Conservation (phyloP, 2,797 vertebrate genomes). For the Leuciscus waleckii region DNA sequence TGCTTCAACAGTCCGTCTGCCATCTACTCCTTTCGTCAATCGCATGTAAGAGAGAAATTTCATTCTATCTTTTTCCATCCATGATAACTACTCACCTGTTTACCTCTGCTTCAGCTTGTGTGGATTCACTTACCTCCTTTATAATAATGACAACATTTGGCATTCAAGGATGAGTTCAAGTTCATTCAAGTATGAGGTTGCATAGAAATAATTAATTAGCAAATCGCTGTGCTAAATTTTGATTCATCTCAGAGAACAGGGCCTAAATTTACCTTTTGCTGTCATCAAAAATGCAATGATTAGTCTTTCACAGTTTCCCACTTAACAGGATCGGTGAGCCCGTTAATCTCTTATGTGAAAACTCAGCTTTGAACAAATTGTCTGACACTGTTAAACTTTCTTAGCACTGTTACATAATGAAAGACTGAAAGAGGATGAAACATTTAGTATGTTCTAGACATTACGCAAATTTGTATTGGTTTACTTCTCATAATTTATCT, state of each 20-base stretch:
- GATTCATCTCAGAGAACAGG: conserved; percentile 12
- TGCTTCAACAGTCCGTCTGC: too few species aligned
- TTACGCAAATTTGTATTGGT: conserved; percentile 42
- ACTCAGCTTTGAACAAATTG: conserved; percentile 24
- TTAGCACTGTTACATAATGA: conserved; percentile 32
- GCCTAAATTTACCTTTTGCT: conserved; percentile 18
- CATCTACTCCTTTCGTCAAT: too few species aligned
- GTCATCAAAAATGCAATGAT: conserved; percentile 35
- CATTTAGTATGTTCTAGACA: conserved; percentile 37
- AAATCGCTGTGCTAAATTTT: not conserved
- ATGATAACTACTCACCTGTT: too few species aligned
- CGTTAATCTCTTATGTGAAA: conserved; percentile 43
- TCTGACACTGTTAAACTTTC: conserved; percentile 34
- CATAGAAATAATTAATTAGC: not conserved
- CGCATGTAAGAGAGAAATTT: too few species aligned
- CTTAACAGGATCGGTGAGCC: conserved; percentile 17
- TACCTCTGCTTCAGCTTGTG: too few species aligned
- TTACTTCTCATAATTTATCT: conserved; percentile 29
- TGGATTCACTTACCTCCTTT: not conserved
- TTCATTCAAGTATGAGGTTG: not conserved
- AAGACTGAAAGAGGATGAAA: conserved; percentile 11
- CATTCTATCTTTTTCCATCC: too few species aligned
- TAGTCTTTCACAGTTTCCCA: conserved; percentile 30
- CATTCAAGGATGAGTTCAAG: not conserved
- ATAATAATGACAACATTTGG: not conserved